Evolutionary conservation across 2,797 vertebrate genomes (phyloP), one percentile per base, ranked within the genome.

Genomic region (Synaphobranchus kaupii): DNA sequence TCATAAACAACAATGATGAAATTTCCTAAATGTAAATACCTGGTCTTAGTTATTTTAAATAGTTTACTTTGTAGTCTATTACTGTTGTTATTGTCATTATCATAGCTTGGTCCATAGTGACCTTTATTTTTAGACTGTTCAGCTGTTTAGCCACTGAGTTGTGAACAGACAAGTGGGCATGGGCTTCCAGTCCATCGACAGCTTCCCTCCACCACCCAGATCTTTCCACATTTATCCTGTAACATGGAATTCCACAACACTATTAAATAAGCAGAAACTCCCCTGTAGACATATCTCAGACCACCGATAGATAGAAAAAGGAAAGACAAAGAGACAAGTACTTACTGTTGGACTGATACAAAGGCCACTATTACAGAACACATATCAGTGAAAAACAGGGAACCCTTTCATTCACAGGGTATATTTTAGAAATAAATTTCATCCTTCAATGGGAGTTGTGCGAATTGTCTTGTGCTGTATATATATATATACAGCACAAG

Each of bases 81-180:
- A 56, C 44, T 86, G 83, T 89, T 93, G 88, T 90, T 86, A 90
- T 81, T 93, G 93, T 89, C 82, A 89, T 89, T 91, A 89, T 87
- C 83, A 44, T 17, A 31, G 44, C 71, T 83, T 56, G 52, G 54
- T 54, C 81, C 22, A 28, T 8, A 13, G 22, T 83, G 47, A 86
- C 88, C 88, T 90, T 91, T 95, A 95, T 94, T 94, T 95, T 94
- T 94, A 94, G 93, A 85, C 0, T 0, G 34, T 76, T 89, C 93
- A 94, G 91, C 92, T 94, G 93, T 88, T 52, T 89, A 44, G 71
- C 68, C 66, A 66, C 13, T 22, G 86, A 87, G 87, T 10, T 85
- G 87, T 88, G 86, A 89, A 83, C 91, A 87, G 90, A 84, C 50
- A 88, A 88, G 90, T 63, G 54, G 84, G 48, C 88, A 88, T 47